Evolutionary conservation across 1,140 invertebrate genomes (phyloP).

Genomic region (Daktulosphaira vitifoliae): DNA sequence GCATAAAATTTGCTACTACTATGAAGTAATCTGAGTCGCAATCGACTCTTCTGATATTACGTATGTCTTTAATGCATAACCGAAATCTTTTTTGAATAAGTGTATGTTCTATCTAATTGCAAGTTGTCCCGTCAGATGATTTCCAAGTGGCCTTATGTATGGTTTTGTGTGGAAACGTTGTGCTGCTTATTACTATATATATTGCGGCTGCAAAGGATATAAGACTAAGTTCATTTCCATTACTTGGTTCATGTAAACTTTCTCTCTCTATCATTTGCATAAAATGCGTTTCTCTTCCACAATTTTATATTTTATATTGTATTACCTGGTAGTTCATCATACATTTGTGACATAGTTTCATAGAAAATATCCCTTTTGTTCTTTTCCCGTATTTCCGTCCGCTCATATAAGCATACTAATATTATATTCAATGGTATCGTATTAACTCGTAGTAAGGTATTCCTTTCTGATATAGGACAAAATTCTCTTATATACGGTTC

Average conservation of each 20-base stretch:
- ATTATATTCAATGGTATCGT: neutral
- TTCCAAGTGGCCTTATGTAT: conserved; percentile 38
- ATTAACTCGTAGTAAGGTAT: neutral
- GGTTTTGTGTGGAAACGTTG: conserved; percentile 35
- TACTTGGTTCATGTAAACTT: conserved; percentile 33
- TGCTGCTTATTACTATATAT: conserved; percentile 36
- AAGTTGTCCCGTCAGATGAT: conserved; percentile 34
- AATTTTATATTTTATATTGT: neutral
- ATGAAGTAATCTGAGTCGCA: too few species aligned
- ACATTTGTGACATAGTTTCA: neutral
- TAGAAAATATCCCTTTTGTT: neutral
- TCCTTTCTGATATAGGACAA: neutral
- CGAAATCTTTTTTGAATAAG: conserved; percentile 31
- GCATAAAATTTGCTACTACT: too few species aligned
- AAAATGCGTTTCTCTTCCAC: conserved; percentile 25
- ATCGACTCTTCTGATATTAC: neutral
- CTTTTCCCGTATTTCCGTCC: neutral
- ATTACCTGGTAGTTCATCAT: neutral
- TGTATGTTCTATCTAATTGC: conserved; percentile 37
- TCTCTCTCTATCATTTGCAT: conserved; percentile 28
- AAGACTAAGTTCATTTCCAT: conserved; percentile 35
- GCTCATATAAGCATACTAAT: neutral
- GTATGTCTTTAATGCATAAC: conserved; percentile 20
- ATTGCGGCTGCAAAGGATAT: conserved; percentile 33
- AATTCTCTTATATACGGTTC: neutral